These are phyloP conservation scores for Drosophila arawakana DNA, from an alignment of 1,140 invertebrate genomes.

Conservation along the genomic window DNA sequence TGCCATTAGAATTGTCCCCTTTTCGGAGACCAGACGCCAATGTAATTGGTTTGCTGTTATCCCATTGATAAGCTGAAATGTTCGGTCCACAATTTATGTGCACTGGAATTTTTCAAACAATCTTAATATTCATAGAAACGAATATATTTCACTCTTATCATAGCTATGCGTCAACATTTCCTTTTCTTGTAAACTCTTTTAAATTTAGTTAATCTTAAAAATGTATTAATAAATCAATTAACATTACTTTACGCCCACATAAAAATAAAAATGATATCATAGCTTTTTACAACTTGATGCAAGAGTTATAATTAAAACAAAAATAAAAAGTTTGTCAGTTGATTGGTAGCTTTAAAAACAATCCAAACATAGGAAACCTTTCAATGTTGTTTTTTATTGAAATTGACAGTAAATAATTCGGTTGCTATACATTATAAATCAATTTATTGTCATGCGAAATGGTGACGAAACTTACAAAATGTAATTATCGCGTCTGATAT, in stretches of 20 bases:
- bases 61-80: constrained; percentile 21
- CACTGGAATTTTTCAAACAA: neutral
- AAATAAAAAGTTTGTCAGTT: neutral
- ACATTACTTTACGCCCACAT: constrained; percentile 22
- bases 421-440: constrained; percentile 15
- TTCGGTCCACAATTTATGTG: constrained; percentile 26
- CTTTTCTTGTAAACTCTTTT: neutral
- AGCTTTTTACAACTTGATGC: constrained; percentile 15
- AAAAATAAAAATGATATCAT: constrained; percentile 15
- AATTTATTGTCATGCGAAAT: constrained; percentile 15
- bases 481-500: constrained; percentile 24
- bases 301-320: neutral
- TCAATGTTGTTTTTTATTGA: neutral
- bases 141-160: neutral
- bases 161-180: neutral
- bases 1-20: constrained; percentile 14
- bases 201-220: too few species aligned
- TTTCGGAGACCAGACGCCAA: constrained; percentile 3
- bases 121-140: neutral
- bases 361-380: constrained; percentile 17
- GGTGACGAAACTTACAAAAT: constrained; percentile 12
- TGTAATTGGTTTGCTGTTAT: constrained; percentile 36
- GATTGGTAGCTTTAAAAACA: constrained; percentile 42
- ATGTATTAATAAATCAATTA: constrained; percentile 12
- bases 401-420: constrained; percentile 4